phyloP scores from a whole-genome alignment of 1,140 invertebrate genomes.

The Ceratina calcarata region DNA sequence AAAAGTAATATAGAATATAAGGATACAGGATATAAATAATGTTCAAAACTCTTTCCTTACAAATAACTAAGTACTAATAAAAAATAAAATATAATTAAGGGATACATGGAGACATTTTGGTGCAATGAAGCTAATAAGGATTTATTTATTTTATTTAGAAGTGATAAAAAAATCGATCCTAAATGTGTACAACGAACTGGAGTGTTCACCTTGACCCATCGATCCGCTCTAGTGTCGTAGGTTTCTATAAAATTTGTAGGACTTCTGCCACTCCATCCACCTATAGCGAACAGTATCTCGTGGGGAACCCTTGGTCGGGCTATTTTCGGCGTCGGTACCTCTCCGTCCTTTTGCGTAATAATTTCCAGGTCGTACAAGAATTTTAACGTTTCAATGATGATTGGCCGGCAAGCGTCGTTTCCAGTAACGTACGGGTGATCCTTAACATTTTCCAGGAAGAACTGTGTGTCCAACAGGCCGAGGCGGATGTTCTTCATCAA shows the following conservation, averaged over 20 bases:
- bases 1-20: too few relatives aligned
- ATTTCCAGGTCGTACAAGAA: conserved; percentile 89
- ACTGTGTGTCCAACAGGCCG: conserved; percentile 91
- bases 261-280: conserved; percentile 87
- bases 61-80: too few relatives aligned
- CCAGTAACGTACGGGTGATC: conserved; percentile 84
- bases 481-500: conserved; percentile 91
- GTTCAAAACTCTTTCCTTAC: too few relatives aligned
- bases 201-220: conserved; percentile 82
- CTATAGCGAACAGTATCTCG: conserved; percentile 87
- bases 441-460: conserved; percentile 87
- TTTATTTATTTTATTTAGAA: too few relatives aligned
- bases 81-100: too few relatives aligned
- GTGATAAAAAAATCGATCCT: too few relatives aligned
- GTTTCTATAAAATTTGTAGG: conserved; percentile 88
- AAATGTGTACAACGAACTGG: too few relatives aligned
- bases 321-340: conserved; percentile 83
- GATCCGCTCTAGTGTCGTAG: conserved; percentile 88
- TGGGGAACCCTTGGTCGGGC: conserved; percentile 85
- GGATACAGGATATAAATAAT: too few relatives aligned
- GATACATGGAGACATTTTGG: too few relatives aligned
- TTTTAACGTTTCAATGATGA: conserved; percentile 88
- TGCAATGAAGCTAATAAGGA: too few relatives aligned
- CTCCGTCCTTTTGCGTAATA: conserved; percentile 83
- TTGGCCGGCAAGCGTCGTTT: conserved; percentile 84